Evolutionary conservation across 2,113 vertebrate genomes (phyloP), one percentile per base, ranked within the genome.

Genomic region (Bungarus multicinctus): DNA sequence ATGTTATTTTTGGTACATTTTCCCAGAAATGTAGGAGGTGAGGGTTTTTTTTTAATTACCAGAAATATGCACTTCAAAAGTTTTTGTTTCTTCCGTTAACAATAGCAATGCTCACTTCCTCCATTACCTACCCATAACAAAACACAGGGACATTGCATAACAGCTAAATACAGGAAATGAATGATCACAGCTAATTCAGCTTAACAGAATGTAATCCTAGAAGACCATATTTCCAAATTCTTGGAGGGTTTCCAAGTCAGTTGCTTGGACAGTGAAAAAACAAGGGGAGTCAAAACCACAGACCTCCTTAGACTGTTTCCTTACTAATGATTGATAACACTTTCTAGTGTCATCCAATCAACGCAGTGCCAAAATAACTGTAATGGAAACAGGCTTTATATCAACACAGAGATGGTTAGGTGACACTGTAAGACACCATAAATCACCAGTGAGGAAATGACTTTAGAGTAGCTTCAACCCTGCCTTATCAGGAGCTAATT

Each of bases 21-120:
- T 45, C 88, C 88, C 54, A 90, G 88, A 90, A 93, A 86, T 60
- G 88, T 52, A 64, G 88, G 88, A 52, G 88, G 43, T 86, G 23
- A 69, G 64, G 22, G 27, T 43, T 93, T 60, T 86, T 5, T 34
- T 39, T 88, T 3, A 54, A 89, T 85, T 58, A 85, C 43, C 69
- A 89, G 69, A 92, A 89, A 85, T 85, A 55, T 57, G 30, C 12
- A 89, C 43, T 58, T 58, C 74, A 85, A 34, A 92, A 34, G 52
- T 81, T 90, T 93, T 93, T 90, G 92, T 93, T 93, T 86, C 54
- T 86, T 47, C 74, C 92, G 90, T 47, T 52, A 86, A 90, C 81
- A 53, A 39, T 58, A 86, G 90, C 88, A 90, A 86, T 87, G 81
- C 45, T 89, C 88, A 90, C 81, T 93, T 93, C 88, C 88, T 93